Conservation (phyloP, 2,888 invertebrate species). For the Augiades crinisus region DNA sequence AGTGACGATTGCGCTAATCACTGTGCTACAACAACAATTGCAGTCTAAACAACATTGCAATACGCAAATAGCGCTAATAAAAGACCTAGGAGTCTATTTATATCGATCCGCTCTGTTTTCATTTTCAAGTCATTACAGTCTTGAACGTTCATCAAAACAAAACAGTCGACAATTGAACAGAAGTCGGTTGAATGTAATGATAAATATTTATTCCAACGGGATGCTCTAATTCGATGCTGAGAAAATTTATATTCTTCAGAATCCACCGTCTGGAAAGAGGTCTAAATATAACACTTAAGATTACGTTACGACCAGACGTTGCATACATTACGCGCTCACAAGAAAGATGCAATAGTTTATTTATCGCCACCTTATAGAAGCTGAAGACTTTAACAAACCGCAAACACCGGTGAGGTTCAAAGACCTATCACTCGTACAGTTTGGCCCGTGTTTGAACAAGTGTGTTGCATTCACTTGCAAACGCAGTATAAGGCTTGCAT, state of each 20-base stretch:
- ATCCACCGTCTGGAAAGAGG: conserved; percentile 8
- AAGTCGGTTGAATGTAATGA: neutral
- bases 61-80: neutral
- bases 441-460: conserved; percentile 71
- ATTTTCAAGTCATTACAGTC: neutral
- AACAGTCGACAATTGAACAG: neutral
- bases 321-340: conserved; percentile 66
- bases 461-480: conserved; percentile 56
- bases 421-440: conserved; percentile 73
- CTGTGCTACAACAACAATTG: conserved; percentile 5
- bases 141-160: neutral
- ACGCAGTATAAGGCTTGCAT: conserved; percentile 46
- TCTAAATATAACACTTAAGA: conserved; percentile 17
- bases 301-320: conserved; percentile 21
- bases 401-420: conserved; percentile 72
- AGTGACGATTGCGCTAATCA: conserved; percentile 18
- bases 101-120: neutral
- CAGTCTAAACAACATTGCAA: conserved; percentile 9
- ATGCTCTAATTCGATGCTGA: conserved; percentile 1
- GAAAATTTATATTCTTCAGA: conserved; percentile 1
- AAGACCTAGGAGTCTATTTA: neutral
- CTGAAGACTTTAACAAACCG: conserved; percentile 71
- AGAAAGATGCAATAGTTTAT: conserved; percentile 76
- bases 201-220: conserved; percentile 10
- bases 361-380: conserved; percentile 72